phyloP scores from a whole-genome alignment of 2,888 invertebrate genomes.

The Eumerus sabulonum region DNA sequence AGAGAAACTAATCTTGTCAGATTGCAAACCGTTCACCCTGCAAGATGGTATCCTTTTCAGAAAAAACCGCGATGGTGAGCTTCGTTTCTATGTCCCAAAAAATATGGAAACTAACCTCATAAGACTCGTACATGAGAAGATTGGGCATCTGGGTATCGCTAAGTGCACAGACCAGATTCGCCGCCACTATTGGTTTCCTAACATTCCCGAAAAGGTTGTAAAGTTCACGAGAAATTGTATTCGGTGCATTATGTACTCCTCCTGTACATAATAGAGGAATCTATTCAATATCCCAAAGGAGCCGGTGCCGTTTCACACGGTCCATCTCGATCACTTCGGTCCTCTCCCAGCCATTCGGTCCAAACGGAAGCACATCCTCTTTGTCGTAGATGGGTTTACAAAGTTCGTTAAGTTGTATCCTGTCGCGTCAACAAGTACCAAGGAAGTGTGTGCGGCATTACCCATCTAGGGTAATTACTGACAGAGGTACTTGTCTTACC shows the following conservation, averaged over 20 bases:
- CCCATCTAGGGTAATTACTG: no score
- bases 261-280: background rate
- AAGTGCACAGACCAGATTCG: no score
- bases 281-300: slow-evolving; percentile 23
- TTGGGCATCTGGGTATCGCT: slow-evolving; percentile 44
- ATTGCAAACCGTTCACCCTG: background rate
- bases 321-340: slow-evolving; percentile 24
- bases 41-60: background rate
- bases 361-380: slow-evolving; percentile 18
- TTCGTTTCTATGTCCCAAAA: slow-evolving; percentile 39
- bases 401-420: no score
- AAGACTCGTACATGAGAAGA: slow-evolving; percentile 36
- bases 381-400: no score
- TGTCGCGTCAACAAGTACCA: no score
- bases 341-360: slow-evolving; percentile 12
- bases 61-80: background rate
- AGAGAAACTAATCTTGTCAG: background rate
- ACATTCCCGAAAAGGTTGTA: slow-evolving; percentile 20
- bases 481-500: no score
- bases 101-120: slow-evolving; percentile 35
- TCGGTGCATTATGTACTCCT: slow-evolving; percentile 32
- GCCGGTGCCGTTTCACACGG: slow-evolving; percentile 47
- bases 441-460: no score
- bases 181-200: no score
- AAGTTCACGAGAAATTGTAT: slow-evolving; percentile 27